Conservation (phyloP, 2,113 vertebrate species). For the Syngnathus scovelli region DNA sequence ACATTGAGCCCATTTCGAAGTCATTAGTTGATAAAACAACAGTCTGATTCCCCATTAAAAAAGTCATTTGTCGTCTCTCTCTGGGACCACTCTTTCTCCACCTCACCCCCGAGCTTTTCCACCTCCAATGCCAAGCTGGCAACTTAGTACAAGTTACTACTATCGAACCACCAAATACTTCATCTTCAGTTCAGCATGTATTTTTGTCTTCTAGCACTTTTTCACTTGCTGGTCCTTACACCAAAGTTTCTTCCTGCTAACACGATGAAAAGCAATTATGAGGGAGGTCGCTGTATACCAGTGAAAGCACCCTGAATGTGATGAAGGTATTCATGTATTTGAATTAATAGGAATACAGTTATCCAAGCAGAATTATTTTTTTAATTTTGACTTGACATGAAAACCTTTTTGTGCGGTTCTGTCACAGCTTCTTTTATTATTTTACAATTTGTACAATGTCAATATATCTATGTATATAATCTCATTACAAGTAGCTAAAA, state of each 20-base stretch:
- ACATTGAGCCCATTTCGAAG: slow-evolving; percentile 61
- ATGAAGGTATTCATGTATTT: background rate
- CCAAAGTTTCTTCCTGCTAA: background rate
- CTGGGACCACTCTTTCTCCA: too few species aligned
- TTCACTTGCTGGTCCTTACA: background rate
- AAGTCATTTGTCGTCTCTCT: slow-evolving; percentile 27
- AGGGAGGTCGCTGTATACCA: background rate
- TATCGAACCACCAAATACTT: too few species aligned
- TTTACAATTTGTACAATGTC: slow-evolving; percentile 66
- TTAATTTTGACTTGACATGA: slow-evolving; percentile 69
- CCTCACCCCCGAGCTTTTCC: too few species aligned
- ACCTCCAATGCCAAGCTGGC: too few species aligned
- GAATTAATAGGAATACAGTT: slow-evolving; percentile 24
- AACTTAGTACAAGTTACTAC: too few species aligned
- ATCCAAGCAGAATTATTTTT: slow-evolving; percentile 64
- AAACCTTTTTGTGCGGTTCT: slow-evolving; percentile 71
- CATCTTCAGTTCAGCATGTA: too few species aligned
- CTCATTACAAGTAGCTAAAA: slow-evolving; percentile 60
- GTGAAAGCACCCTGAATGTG: background rate
- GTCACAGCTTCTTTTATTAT: slow-evolving; percentile 62
- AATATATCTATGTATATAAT: slow-evolving; percentile 46
- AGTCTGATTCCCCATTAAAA: slow-evolving; percentile 65
- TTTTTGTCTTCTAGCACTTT: background rate
- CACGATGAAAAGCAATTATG: background rate
- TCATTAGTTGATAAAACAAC: slow-evolving; percentile 72